These are phyloP conservation scores for Automeris io DNA, from an alignment of 2,888 invertebrate species.

Conservation along the genomic window DNA sequence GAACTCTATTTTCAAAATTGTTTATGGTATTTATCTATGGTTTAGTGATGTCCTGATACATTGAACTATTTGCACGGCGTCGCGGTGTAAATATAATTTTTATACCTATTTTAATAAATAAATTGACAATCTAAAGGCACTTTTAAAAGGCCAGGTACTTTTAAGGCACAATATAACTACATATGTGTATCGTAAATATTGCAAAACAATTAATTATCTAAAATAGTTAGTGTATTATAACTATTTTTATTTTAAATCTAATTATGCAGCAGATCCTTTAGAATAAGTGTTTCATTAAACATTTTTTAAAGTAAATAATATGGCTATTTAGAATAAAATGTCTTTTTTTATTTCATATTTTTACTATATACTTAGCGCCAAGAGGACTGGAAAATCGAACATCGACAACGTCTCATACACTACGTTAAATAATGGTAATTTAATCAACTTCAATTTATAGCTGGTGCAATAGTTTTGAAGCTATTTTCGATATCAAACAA, in stretches of 20 bases:
- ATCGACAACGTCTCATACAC: background rate
- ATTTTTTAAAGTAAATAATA: conserved; percentile 44
- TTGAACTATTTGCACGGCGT: too few species aligned
- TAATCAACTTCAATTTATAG: too few species aligned
- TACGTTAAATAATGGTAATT: too few species aligned
- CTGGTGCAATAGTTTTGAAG: too few species aligned
- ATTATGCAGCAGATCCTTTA: conserved; percentile 33
- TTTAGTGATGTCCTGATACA: too few species aligned
- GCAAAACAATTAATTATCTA: conserved; percentile 24
- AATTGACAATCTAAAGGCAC: conserved; percentile 38
- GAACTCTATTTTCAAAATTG: too few species aligned
- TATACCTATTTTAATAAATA: conserved; percentile 13
- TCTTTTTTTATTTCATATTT: conserved; percentile 21
- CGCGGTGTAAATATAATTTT: conserved; percentile 7
- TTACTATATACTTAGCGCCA: conserved; percentile 2
- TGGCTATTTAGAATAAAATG: conserved; percentile 42
- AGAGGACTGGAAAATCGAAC: conserved; percentile 2
- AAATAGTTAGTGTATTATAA: conserved; percentile 11
- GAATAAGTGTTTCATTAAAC: conserved; percentile 15
- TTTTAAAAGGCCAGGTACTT: conserved; percentile 35
- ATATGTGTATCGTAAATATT: conserved; percentile 26
- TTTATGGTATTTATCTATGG: too few species aligned
- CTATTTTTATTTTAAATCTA: conserved; percentile 20
- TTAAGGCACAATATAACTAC: conserved; percentile 40
- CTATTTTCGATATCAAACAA: too few species aligned